Evolutionary conservation across 2,113 vertebrate genomes (phyloP).

Genomic region (Turdus rufiventris): DNA sequence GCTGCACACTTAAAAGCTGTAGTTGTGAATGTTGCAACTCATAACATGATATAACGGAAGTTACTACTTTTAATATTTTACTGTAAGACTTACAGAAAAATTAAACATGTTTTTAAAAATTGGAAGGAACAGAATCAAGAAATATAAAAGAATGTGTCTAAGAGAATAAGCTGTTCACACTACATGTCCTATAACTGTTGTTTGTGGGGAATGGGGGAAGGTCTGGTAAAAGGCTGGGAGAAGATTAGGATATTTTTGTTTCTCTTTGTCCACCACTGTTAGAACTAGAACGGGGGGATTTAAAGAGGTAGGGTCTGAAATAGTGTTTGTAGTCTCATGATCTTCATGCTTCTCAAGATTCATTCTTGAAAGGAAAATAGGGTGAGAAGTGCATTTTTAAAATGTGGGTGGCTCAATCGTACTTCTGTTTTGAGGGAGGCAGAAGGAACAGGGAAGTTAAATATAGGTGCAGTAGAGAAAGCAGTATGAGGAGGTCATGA

Average conservation of each 20-base stretch:
- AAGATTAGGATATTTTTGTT: background rate
- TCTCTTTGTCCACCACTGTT: background rate
- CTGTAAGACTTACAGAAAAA: background rate
- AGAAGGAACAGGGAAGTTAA: background rate
- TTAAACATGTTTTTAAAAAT: background rate
- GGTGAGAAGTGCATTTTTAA: conserved; percentile 5
- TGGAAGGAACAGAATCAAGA: background rate
- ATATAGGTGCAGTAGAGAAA: background rate
- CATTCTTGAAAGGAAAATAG: background rate
- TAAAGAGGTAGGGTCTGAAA: background rate
- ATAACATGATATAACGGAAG: background rate
- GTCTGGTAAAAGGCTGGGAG: background rate
- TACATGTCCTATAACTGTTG: background rate
- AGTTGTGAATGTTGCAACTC: background rate
- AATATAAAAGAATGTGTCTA: background rate
- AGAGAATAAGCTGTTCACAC: background rate
- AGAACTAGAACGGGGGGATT: background rate
- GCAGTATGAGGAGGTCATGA: background rate
- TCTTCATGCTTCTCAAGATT: background rate
- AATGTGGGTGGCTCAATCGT: background rate
- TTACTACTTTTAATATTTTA: background rate
- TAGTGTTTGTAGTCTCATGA: background rate
- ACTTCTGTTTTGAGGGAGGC: background rate
- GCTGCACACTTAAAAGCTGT: background rate
- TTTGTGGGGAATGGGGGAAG: background rate